Evolutionary conservation across 1,140 invertebrate genomes (phyloP).

Genomic region (Anthonomus grandis): DNA sequence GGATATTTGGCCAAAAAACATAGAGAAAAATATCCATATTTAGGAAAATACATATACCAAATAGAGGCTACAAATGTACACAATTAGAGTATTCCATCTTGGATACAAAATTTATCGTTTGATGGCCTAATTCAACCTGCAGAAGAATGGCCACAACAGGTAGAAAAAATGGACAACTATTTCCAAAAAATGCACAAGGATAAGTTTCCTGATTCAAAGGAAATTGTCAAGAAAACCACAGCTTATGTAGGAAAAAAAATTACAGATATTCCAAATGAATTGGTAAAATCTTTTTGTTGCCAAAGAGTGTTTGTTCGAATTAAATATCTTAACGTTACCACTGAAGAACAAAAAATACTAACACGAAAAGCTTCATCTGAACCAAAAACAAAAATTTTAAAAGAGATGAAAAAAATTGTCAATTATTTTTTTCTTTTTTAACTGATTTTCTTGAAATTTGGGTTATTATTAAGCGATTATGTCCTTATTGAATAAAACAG

Average conservation of each 20-base stretch:
- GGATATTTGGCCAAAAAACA: background rate
- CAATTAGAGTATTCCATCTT: background rate
- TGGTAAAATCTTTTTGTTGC: no score
- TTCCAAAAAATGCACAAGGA: background rate
- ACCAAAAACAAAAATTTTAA: background rate
- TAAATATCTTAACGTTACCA: background rate
- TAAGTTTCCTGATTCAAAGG: background rate
- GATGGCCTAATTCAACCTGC: background rate
- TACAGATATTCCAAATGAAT: background rate
- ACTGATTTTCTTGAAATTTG: no score
- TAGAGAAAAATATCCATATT: background rate
- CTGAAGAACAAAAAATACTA: background rate
- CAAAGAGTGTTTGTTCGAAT: background rate
- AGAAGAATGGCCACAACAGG: background rate
- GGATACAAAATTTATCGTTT: conserved; percentile 5
- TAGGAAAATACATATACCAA: background rate
- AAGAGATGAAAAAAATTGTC: background rate
- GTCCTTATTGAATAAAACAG: no score
- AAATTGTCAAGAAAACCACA: background rate
- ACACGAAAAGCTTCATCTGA: background rate
- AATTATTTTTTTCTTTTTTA: no score
- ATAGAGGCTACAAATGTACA: background rate
- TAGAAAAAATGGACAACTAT: background rate
- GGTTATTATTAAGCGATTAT: no score
- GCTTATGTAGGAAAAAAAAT: no score